A percentile compares a stretch with the other conserved stretches of the same genome.
These are phyloP conservation scores for Sebastes wilsoni DNA, from an alignment of 2,797 vertebrate genomes.

Conservation along the genomic window DNA sequence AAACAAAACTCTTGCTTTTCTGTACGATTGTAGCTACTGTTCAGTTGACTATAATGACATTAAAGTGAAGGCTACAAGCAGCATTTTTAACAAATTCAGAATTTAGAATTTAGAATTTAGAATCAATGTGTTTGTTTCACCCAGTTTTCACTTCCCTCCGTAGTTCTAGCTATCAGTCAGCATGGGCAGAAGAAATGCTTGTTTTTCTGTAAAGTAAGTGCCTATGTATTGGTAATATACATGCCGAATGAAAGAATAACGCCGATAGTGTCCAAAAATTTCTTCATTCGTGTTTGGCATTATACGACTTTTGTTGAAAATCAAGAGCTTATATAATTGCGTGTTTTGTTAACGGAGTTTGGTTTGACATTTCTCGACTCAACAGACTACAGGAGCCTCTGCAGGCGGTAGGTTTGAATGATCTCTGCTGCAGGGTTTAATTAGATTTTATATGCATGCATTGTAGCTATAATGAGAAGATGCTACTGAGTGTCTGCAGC, in stretches of 20 bases:
- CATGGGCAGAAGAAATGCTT: background rate
- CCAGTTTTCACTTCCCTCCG: background rate
- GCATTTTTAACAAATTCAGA: background rate
- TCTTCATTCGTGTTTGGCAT: too few species aligned
- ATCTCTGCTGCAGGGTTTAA: too few species aligned
- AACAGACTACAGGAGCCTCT: too few species aligned
- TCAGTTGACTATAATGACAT: background rate
- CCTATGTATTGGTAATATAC: background rate
- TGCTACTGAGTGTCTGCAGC: background rate
- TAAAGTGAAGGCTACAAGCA: background rate
- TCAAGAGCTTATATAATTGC: background rate
- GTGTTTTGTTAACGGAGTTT: background rate
- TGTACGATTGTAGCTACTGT: accelerated
- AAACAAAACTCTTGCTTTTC: background rate
- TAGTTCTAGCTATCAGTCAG: accelerated
- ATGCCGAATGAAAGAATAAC: background rate
- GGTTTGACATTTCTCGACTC: background rate
- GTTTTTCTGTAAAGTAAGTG: background rate
- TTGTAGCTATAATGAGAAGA: too few species aligned
- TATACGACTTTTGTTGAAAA: accelerated
- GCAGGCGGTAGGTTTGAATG: too few species aligned
- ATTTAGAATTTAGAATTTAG: background rate
- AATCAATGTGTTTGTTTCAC: background rate
- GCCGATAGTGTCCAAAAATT: accelerated
- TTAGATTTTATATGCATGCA: too few species aligned